Evolutionary conservation across 1,140 invertebrate genomes (phyloP).

Genomic region (Bradysia coprophila): DNA sequence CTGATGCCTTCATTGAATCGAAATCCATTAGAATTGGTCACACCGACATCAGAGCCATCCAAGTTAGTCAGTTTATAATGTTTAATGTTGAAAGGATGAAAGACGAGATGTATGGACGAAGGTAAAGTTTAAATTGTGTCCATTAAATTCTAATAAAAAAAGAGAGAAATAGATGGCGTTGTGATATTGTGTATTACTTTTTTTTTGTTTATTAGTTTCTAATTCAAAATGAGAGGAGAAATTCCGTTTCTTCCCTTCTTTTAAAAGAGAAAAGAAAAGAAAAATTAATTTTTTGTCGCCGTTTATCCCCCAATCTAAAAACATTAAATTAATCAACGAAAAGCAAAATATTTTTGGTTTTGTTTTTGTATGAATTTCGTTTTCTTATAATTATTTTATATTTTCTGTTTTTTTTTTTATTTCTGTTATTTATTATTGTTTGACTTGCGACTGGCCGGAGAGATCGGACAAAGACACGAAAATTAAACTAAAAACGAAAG

Average conservation of each 20-base stretch:
- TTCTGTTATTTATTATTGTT: neutral
- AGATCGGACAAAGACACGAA: neutral
- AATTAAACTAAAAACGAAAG: neutral
- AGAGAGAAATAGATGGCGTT: neutral
- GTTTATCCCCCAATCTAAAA: too few relatives aligned
- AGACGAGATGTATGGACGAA: neutral
- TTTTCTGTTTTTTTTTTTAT: too few relatives aligned
- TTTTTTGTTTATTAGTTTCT: neutral
- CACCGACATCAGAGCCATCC: slow-evolving; percentile 43
- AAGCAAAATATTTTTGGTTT: slow-evolving; percentile 1
- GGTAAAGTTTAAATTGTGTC: neutral
- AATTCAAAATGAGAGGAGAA: neutral
- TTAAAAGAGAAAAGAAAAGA: too few relatives aligned
- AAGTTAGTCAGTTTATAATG: slow-evolving; percentile 57
- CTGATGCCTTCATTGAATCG: slow-evolving; percentile 45
- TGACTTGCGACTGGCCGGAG: neutral
- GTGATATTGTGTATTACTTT: neutral
- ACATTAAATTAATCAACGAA: too few relatives aligned
- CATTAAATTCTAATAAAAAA: neutral
- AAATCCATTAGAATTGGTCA: slow-evolving; percentile 38
- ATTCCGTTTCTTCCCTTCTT: too few relatives aligned
- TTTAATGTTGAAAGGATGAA: neutral
- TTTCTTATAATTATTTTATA: too few relatives aligned
- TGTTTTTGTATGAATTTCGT: too few relatives aligned
- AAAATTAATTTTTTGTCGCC: neutral